These are phyloP conservation scores for Elysia chlorotica DNA, from an alignment of 1,140 invertebrate genomes.

Conservation along the genomic window DNA sequence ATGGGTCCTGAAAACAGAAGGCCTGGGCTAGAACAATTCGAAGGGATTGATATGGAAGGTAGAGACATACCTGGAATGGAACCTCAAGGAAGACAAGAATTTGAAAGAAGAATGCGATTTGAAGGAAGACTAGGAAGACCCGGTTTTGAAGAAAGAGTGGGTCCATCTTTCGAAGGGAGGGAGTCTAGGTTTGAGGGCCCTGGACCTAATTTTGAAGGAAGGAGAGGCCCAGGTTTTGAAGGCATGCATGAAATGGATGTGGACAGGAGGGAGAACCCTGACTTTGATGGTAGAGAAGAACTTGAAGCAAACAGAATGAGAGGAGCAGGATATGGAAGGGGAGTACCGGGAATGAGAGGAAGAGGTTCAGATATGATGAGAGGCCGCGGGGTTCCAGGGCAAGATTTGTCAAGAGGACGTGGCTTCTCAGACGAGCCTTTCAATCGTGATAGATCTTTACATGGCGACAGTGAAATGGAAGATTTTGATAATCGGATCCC, in stretches of 20 bases:
- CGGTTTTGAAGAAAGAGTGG: slow-evolving; percentile 5
- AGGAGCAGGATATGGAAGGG: neutral
- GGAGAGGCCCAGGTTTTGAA: slow-evolving; percentile 14
- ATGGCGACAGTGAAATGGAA: neutral
- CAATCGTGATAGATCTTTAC: neutral
- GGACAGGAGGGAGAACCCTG: neutral
- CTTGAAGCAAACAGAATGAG: too few species aligned
- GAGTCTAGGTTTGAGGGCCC: slow-evolving; percentile 5
- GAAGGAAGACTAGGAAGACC: too few species aligned
- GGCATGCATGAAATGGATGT: slow-evolving; percentile 14
- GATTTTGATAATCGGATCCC: slow-evolving; percentile 15
- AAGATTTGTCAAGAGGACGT: too few species aligned
- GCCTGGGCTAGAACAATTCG: too few species aligned
- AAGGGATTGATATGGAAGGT: too few species aligned
- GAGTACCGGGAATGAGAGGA: neutral
- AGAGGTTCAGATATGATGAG: slow-evolving; percentile 16
- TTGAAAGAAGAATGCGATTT: too few species aligned
- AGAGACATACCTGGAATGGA: too few species aligned
- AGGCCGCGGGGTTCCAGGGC: too few species aligned
- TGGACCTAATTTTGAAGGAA: slow-evolving; percentile 10
- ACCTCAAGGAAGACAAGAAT: too few species aligned
- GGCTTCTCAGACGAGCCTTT: too few species aligned
- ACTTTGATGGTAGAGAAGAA: slow-evolving; percentile 19
- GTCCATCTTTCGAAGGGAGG: slow-evolving; percentile 4
- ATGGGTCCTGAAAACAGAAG: too few species aligned